phyloP scores from a whole-genome alignment of 2,113 vertebrate species.

The Pomatorhinus ruficollis region DNA sequence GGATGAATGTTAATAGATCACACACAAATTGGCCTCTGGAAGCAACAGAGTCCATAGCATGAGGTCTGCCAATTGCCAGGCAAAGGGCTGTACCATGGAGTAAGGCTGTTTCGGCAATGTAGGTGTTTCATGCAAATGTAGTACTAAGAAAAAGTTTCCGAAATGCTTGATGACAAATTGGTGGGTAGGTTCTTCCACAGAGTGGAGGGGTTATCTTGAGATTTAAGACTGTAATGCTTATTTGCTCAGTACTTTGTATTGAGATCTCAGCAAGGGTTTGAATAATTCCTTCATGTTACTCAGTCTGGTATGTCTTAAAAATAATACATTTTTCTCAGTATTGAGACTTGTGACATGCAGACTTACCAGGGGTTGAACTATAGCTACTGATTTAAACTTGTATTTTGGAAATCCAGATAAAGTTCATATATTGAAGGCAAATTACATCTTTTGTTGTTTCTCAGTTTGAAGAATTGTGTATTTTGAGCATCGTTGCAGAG shows the following conservation, averaged over 20 bases:
- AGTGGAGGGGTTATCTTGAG: neutral
- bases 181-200: neutral
- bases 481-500: neutral
- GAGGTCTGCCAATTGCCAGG: neutral
- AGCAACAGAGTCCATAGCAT: neutral
- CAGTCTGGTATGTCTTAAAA: neutral
- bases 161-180: neutral
- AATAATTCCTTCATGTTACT: neutral
- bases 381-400: neutral
- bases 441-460: neutral
- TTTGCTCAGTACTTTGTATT: neutral
- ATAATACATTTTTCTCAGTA: neutral
- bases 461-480: neutral
- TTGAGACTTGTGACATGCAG: neutral
- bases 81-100: neutral
- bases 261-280: neutral
- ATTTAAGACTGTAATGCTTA: neutral
- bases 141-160: neutral
- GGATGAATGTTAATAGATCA: neutral
- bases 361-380: neutral
- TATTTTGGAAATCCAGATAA: neutral
- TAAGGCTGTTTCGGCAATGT: neutral
- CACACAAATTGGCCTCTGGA: neutral
- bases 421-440: neutral
- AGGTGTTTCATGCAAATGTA: neutral